phyloP scores from a whole-genome alignment of 2,888 invertebrate genomes.

The Diachrysia chrysitis region DNA sequence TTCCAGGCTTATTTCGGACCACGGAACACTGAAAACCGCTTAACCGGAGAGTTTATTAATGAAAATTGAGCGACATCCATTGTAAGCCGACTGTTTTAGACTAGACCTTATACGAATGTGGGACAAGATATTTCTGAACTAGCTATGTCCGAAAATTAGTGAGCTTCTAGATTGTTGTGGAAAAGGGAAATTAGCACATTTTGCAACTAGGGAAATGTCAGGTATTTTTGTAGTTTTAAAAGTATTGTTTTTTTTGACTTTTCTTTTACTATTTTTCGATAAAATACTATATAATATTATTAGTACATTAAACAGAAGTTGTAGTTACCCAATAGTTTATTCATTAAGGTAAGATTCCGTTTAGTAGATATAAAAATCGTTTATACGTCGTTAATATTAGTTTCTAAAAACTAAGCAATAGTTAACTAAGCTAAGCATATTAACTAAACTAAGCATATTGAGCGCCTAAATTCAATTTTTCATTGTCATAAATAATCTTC shows the following conservation, averaged over 20 bases:
- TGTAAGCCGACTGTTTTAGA: slow-evolving; percentile 81
- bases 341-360: not conserved
- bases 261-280: too few species aligned
- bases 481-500: too few species aligned
- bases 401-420: too few species aligned
- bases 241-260: not conserved
- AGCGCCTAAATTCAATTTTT: too few species aligned
- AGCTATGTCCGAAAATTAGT: slow-evolving; percentile 42
- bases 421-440: too few species aligned
- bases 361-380: too few species aligned
- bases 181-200: slow-evolving; percentile 54
- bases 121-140: slow-evolving; percentile 78
- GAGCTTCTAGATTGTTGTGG: slow-evolving; percentile 27
- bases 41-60: slow-evolving; percentile 86
- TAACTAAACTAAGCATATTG: too few species aligned
- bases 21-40: slow-evolving; percentile 86
- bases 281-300: too few species aligned
- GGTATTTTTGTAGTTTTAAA: slow-evolving; percentile 27
- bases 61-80: slow-evolving; percentile 87
- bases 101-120: slow-evolving; percentile 77
- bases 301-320: too few species aligned
- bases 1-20: slow-evolving; percentile 71
- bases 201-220: not conserved
- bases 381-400: too few species aligned
- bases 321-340: too few species aligned